Evolutionary conservation across 2,888 invertebrate species (phyloP), one percentile per base, ranked within the genome.

Genomic region (Temnothorax rugatulus): DNA sequence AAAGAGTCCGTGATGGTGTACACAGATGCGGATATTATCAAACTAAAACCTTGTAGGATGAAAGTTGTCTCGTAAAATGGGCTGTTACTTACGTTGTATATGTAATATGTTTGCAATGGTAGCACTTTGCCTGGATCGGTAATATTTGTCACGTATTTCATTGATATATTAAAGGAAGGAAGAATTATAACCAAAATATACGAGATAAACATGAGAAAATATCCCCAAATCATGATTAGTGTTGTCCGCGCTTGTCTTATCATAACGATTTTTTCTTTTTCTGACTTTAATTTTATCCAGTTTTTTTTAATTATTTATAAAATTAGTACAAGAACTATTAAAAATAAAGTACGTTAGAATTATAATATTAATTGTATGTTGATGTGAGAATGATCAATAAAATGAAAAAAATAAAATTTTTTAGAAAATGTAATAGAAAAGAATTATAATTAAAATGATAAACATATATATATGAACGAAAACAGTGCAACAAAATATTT

Each of bases 301-400:
- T 86, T 85, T 0, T 83, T 29, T 11, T 69, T 59, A 21, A 86
- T 44, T 83, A 86, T 85, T 13, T 73, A 18, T 18, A 85, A n/a
- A 8, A 86, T 0, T n/a, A 69, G 71, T 44, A 54, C 7, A n/a
- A 86, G 41, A 75, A n/a, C 83, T 86, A 75, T 29, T 34, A 47
- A 44, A 25, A 34, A 69, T 68, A 0, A 71, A 54, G 21, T 25
- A 66, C 0, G 0, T 66, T 54, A 38, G 25, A n/a, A 68, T 68
- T 38, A 41, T 13, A 4, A 38, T 54, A 9, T 15, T n/a, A 50
- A 7, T 69, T 0, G 34, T 29, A 8, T 29, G n/a, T 21, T 25
- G n/a, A n/a, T n/a, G 47, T 47, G 1, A 54, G 4, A 54, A 54
- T 71, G 0, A 54, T 29, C 3, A n/a, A 52, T 63, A n/a, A 13